A percentile compares a stretch with the other conserved stretches of the same genome.
These are phyloP conservation scores for Spisula subtruncata DNA, from an alignment of 2,888 invertebrate genomes.

Conservation along the genomic window DNA sequence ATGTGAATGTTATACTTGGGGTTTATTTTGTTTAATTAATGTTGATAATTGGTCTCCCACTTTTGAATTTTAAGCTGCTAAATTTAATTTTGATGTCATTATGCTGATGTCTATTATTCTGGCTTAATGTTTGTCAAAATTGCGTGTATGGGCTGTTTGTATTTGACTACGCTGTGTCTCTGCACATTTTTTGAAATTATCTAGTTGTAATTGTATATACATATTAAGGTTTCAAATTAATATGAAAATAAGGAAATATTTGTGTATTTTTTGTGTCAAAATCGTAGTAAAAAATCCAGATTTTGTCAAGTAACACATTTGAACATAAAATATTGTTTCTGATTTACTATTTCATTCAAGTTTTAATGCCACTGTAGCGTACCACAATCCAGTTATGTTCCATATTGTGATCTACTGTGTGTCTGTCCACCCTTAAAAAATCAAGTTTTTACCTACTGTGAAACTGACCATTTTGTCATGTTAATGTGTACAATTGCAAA, in stretches of 20 bases:
- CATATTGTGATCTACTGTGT: neutral
- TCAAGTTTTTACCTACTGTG: neutral
- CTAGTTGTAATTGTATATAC: neutral
- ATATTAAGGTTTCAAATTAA: neutral
- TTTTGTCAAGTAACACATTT: neutral
- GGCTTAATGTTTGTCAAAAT: neutral
- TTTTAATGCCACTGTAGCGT: neutral
- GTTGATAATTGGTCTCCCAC: neutral
- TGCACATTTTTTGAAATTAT: neutral
- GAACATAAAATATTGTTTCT: neutral
- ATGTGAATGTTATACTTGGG: neutral
- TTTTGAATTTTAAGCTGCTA: too few species aligned
- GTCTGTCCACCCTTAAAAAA: neutral
- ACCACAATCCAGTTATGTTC: neutral
- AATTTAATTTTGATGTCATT: neutral
- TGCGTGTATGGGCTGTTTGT: neutral
- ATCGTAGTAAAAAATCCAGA: neutral
- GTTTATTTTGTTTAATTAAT: neutral
- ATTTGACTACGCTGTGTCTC: constrained; percentile 4
- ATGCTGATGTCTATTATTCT: neutral
- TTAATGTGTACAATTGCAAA: too few species aligned
- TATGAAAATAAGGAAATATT: neutral
- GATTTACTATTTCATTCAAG: neutral
- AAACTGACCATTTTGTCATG: too few species aligned
- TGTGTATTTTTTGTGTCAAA: neutral